Evolutionary conservation across 2,113 vertebrate genomes (phyloP).

Genomic region (Hippocampus mohnikei): DNA sequence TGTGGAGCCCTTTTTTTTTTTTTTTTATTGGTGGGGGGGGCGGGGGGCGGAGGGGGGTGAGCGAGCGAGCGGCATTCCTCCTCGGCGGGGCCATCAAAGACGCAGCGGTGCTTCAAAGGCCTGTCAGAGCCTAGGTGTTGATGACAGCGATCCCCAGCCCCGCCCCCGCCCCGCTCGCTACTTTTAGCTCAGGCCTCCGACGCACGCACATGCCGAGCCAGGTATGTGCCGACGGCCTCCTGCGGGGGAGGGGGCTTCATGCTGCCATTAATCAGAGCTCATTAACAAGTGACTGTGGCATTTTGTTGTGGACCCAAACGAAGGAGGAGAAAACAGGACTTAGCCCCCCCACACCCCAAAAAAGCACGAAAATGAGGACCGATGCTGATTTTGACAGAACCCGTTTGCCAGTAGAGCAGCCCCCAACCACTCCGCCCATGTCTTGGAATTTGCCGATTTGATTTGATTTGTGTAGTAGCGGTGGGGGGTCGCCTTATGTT

Average conservation of each 20-base stretch:
- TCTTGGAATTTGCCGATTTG: no score
- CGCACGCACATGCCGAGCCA: not conserved
- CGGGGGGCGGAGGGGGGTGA: conserved; percentile 21
- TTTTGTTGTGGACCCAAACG: not conserved
- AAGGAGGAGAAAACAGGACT: not conserved
- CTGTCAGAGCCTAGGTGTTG: conserved; percentile 68
- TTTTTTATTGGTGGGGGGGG: not conserved
- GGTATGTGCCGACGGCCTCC: not conserved
- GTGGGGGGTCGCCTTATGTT: no score
- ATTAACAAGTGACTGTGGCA: not conserved
- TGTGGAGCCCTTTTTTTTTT: conserved; percentile 64
- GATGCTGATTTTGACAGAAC: no score
- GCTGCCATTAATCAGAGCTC: not conserved
- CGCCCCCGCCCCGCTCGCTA: conserved; percentile 41
- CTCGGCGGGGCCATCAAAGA: conserved; percentile 67
- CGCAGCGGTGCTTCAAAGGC: conserved; percentile 67
- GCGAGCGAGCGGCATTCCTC: conserved; percentile 59
- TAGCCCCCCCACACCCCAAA: no score
- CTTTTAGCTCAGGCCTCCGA: conserved; percentile 60
- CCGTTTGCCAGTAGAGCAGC: no score
- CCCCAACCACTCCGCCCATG: no score
- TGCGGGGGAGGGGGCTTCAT: not conserved
- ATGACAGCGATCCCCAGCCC: conserved; percentile 69
- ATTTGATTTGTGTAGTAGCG: no score
- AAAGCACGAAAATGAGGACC: no score